Evolutionary conservation across 2,888 invertebrate genomes (phyloP).

Genomic region (Camptogramma bilineatum): DNA sequence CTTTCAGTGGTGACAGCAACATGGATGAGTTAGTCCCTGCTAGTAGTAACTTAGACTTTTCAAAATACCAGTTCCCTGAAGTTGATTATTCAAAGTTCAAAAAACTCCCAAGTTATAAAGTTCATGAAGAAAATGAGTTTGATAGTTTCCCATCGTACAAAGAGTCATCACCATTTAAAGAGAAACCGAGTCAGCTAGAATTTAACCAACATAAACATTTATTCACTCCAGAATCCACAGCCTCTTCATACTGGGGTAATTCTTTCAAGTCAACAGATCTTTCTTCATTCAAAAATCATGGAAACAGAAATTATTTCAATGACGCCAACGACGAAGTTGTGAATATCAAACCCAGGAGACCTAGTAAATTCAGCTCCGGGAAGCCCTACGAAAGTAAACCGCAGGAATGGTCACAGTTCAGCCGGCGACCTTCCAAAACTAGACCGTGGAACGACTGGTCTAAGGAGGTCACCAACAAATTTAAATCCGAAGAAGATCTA

Average conservation of each 20-base stretch:
- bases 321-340: constrained; percentile 66
- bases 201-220: constrained; percentile 65
- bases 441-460: constrained; percentile 66
- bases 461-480: constrained; percentile 58
- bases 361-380: constrained; percentile 56
- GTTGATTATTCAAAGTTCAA: constrained; percentile 64
- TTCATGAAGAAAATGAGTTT: constrained; percentile 60
- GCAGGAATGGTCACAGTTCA: constrained; percentile 59
- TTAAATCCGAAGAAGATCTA: constrained; percentile 78
- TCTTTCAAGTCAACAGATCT: constrained; percentile 64
- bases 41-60: constrained; percentile 68
- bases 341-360: constrained; percentile 69
- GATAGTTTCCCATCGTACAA: constrained; percentile 53
- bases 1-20: constrained; percentile 48
- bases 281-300: constrained; percentile 59
- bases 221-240: constrained; percentile 59
- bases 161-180: constrained; percentile 51
- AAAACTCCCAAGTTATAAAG: constrained; percentile 59
- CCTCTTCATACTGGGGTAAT: constrained; percentile 71
- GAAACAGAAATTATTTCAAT: constrained; percentile 57
- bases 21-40: constrained; percentile 69
- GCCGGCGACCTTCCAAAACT: constrained; percentile 61
- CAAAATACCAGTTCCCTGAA: constrained; percentile 64
- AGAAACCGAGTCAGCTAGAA: constrained; percentile 60
- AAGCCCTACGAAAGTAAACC: constrained; percentile 60